These are phyloP conservation scores for Prionailurus bengalensis DNA, from an alignment of 2,113 vertebrate species.

Conservation along the genomic window DNA sequence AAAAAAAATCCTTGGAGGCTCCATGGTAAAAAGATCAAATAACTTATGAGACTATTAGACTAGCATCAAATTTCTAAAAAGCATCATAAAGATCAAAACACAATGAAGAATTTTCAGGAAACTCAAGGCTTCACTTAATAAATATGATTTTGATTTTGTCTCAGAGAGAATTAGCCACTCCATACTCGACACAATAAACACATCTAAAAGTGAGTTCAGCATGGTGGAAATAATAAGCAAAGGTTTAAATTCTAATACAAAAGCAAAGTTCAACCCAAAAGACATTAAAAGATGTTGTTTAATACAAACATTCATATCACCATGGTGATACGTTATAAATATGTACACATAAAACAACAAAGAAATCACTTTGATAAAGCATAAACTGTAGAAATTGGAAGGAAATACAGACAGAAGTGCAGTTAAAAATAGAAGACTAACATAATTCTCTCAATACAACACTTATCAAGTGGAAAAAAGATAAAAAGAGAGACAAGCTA, in stretches of 20 bases:
- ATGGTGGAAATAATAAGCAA: not conserved
- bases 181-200: not conserved
- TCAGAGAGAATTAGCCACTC: not conserved
- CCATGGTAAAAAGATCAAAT: not conserved
- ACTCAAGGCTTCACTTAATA: not conserved
- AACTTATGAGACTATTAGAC: not conserved
- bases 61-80: not conserved
- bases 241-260: not conserved
- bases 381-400: not conserved
- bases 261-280: not conserved
- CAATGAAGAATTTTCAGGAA: not conserved
- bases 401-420: not conserved
- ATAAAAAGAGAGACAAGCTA: not conserved
- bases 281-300: not conserved
- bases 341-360: not conserved
- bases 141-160: not conserved
- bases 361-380: not conserved
- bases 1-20: not conserved
- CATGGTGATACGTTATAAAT: not conserved
- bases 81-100: not conserved
- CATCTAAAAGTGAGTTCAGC: not conserved
- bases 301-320: not conserved
- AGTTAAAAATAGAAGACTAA: not conserved
- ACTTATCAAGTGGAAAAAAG: not conserved
- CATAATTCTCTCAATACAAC: not conserved